phyloP scores from a whole-genome alignment of 2,113 vertebrate species.

The Galemys pyrenaicus region DNA sequence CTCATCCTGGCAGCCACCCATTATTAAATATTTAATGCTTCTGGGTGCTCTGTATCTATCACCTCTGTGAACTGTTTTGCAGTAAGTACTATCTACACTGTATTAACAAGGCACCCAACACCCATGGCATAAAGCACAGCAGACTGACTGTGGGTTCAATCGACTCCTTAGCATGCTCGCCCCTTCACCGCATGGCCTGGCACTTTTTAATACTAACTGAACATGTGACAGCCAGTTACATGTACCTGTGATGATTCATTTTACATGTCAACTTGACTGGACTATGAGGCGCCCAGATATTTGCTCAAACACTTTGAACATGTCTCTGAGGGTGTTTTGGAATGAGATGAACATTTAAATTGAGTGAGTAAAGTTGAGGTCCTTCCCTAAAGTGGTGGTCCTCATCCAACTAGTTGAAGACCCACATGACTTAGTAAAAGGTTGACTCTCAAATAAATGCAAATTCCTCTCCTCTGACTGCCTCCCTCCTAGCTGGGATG shows the following conservation, averaged over 20 bases:
- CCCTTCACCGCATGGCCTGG: neutral
- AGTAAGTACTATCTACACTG: neutral
- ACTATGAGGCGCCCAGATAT: neutral
- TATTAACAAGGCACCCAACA: neutral
- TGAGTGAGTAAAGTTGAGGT: neutral
- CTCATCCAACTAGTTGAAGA: neutral
- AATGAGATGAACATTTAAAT: neutral
- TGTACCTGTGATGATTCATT: neutral
- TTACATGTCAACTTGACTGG: neutral
- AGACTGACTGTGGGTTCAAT: neutral
- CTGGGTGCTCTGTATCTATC: neutral
- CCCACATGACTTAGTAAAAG: neutral
- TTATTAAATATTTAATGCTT: neutral
- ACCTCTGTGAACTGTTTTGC: neutral
- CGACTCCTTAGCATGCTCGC: neutral
- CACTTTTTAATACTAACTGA: neutral
- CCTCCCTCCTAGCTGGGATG: neutral
- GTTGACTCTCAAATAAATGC: neutral
- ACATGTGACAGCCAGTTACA: neutral
- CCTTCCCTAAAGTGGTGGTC: neutral
- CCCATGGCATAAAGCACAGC: neutral
- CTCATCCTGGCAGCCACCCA: neutral
- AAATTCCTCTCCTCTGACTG: neutral
- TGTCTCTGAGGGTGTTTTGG: neutral
- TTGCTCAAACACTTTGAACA: neutral